Conservation (phyloP, 2,113 vertebrate genomes). For the Lycaon pictus region DNA sequence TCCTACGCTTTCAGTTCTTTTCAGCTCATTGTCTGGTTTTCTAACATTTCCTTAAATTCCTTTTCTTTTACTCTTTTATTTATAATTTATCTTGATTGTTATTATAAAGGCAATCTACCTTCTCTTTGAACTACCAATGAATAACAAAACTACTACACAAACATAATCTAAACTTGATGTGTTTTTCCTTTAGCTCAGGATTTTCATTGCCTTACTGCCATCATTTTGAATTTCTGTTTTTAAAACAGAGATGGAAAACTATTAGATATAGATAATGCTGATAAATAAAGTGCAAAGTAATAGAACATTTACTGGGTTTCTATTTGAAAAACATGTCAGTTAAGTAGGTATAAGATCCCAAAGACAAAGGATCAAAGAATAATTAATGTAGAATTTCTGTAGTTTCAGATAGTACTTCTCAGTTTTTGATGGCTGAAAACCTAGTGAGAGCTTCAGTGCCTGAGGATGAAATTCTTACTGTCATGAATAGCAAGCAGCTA, state of each 20-base stretch:
- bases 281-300: constrained; percentile 29
- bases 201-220: neutral
- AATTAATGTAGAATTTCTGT: constrained; percentile 64
- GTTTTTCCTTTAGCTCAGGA: constrained; percentile 50
- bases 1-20: neutral
- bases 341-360: neutral
- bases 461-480: constrained; percentile 85
- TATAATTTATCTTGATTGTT: constrained; percentile 20
- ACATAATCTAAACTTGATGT: constrained; percentile 36
- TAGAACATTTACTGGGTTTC: neutral
- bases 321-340: neutral
- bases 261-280: neutral
- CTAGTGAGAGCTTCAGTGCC: constrained; percentile 77
- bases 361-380: constrained; percentile 18
- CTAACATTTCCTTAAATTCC: neutral
- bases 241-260: neutral
- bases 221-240: constrained; percentile 36
- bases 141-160: constrained; percentile 20
- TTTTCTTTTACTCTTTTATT: constrained; percentile 31
- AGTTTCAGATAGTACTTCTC: constrained; percentile 89
- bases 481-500: constrained; percentile 82
- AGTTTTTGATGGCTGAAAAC: constrained; percentile 87
- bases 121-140: constrained; percentile 30
- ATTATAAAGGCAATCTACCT: neutral
- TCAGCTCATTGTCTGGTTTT: constrained; percentile 32